A percentile compares a stretch with the other conserved stretches of the same genome.
phyloP scores from a whole-genome alignment of 2,113 vertebrate genomes.

The Oophaga pumilio region DNA sequence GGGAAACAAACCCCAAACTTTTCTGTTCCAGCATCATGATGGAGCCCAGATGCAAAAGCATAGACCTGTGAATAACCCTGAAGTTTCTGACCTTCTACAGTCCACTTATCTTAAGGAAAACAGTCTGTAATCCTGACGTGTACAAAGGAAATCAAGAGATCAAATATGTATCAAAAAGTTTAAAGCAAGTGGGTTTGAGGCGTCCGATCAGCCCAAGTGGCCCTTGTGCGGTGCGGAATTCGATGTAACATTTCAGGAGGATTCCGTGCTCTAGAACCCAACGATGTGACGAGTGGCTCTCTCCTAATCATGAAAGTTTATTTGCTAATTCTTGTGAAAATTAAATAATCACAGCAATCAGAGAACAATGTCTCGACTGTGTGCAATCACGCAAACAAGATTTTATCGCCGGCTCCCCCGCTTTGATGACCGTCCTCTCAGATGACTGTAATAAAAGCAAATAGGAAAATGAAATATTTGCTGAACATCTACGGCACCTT shows the following conservation, averaged over 20 bases:
- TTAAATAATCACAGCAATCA: slow-evolving; percentile 44
- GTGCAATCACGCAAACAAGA: slow-evolving; percentile 40
- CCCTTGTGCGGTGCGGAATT: not conserved
- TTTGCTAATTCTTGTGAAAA: slow-evolving; percentile 51
- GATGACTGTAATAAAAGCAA: slow-evolving; percentile 26
- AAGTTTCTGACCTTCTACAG: not conserved
- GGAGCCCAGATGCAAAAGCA: not conserved
- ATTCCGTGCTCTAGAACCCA: not conserved
- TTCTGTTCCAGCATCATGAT: not conserved
- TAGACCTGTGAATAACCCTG: not conserved
- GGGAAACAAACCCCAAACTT: not conserved
- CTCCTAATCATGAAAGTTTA: not conserved
- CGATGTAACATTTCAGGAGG: not conserved
- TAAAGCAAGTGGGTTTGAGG: not conserved
- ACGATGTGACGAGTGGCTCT: slow-evolving; percentile 12
- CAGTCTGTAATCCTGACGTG: not conserved
- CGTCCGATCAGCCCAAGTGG: not conserved
- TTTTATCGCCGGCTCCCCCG: slow-evolving; percentile 28
- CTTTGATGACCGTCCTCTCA: not conserved
- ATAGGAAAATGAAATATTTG: slow-evolving; percentile 40
- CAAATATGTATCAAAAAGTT: not conserved
- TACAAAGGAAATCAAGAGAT: not conserved
- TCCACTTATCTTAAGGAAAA: not conserved
- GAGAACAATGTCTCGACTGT: slow-evolving; percentile 52
- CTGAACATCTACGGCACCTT: slow-evolving; percentile 59